Base-by-base conservation (phyloP, 2,888 invertebrate species). In the Limnephilus auricula region DNA sequence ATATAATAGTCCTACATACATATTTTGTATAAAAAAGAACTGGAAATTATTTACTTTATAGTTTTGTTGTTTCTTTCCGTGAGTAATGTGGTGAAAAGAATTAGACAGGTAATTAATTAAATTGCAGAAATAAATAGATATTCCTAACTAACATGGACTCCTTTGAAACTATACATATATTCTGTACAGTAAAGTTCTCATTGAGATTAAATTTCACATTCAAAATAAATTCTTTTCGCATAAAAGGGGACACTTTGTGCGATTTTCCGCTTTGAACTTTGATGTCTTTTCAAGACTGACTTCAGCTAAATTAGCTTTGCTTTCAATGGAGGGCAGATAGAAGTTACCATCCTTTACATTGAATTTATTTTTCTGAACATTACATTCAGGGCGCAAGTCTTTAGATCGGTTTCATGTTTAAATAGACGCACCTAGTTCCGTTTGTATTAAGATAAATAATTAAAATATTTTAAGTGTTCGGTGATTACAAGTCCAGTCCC, bases 301-400 rank as follows among this genome's bases (percentile, higher is more conserved):
- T 78, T 86, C 15, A 18, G 79, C 89, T 83, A 65, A 89, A 89
- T 89, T 83, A 89, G 50, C 82, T 83, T n/a, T 50, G 50, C 13
- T 25, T 89, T 89, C n/a, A 31, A 82, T 82, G n/a, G 25, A 65
- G 15, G 82, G 34, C 18, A 34, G 82, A 31, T 31, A 13, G 30
- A 13, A 30, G 82, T 34, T 82, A 9, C 13, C 13, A 32, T 32
- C 5, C 82, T 12, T 40, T 40, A 18, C 30, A 15, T 82, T 82
- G 32, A 31, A 30, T 82, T 34, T 18, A 13, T 82, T 31, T 82
- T 18, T 34, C 31, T n/a, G 82, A 18, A 50, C 0, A 18, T 50
- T 25, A 1, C 18, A 18, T 50, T 65, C 25, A 45, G 25, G 25
- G n/a, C 6, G 65, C 25, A 65, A 65, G 65, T 65, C 25, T 65